Base-by-base conservation (phyloP, 2,888 invertebrate genomes). In the Chrysolina americana region DNA sequence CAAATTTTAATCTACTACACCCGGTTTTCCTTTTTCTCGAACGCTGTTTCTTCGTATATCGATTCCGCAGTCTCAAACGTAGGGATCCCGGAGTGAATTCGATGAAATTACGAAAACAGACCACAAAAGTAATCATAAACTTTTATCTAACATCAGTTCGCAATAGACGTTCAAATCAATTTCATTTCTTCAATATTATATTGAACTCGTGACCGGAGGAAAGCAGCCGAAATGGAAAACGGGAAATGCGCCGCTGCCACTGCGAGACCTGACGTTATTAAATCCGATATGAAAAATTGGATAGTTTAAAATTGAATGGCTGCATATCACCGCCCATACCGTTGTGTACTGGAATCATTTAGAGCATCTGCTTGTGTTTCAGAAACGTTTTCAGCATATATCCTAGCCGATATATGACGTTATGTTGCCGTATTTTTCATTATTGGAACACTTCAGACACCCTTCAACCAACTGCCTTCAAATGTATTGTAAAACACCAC, bases 251-350 rank as follows among this genome's bases (percentile, higher is more conserved):
- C 78, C 76, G 76, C 76, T 78, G 78, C 79, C 77, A 53, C 19
- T 53, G 53, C 21, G 75, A 78, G 84, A 81, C 85, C 86, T 87
- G 87, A 87, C 87, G 87, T 88, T 88, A 88, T 88, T 88, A 88
- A 88, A 88, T 87, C 86, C 87, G 85, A 87, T 87, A 88, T 88
- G 87, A 88, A 87, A 88, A 88, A 88, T 88, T 88, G 87, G 87
- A 86, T 87, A 87, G 87, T 88, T 87, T 88, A 87, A 87, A 88
- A 88, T 88, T 88, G 87, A 87, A 86, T 84, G 84, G 85, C 81
- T 81, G 83, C 82, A 83, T 82, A 82, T 82, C 83, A 83, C 82
- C 81, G 81, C 77, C 80, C 81, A 81, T 82, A 81, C 83, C 84
- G 84, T 84, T 85, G 84, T 85, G 82, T 84, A 84, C 83, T 80